These are phyloP conservation scores for Aotus griseimembra DNA, from an alignment of 2,797 vertebrate species.

Conservation along the genomic window DNA sequence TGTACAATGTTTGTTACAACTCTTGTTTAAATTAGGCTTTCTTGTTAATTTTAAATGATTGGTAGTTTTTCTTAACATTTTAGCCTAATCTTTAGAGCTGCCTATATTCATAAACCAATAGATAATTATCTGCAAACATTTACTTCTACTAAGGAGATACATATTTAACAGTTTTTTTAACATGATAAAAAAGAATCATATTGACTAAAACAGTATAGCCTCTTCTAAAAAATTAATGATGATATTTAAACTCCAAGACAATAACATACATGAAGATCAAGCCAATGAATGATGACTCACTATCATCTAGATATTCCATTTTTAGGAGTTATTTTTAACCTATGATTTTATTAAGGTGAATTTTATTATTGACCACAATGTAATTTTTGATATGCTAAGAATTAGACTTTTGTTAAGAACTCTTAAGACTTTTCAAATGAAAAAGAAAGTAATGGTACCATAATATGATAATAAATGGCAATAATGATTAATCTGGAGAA, in stretches of 20 bases:
- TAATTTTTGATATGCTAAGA: conserved; percentile 31
- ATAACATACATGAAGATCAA: background rate
- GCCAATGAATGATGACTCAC: background rate
- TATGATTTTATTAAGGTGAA: background rate
- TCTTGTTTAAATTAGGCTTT: background rate
- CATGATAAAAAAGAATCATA: background rate
- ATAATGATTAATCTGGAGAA: background rate
- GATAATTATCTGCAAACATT: conserved; percentile 49
- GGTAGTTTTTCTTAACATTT: conserved; percentile 13
- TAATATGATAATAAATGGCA: background rate
- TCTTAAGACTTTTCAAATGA: conserved; percentile 19
- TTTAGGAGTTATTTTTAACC: conserved; percentile 2
- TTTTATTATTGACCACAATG: conserved; percentile 24
- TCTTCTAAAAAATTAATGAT: background rate
- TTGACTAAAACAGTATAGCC: background rate
- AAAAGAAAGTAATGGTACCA: background rate
- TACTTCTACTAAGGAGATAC: background rate
- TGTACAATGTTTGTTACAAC: background rate
- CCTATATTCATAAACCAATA: background rate
- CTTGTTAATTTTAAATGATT: conserved; percentile 29
- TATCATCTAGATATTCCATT: background rate
- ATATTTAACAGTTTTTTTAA: background rate
- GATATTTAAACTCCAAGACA: background rate
- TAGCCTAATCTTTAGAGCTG: conserved; percentile 37
- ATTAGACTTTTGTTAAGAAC: background rate